Conservation (phyloP, 2,797 vertebrate genomes). For the Sylvilagus floridanus region DNA sequence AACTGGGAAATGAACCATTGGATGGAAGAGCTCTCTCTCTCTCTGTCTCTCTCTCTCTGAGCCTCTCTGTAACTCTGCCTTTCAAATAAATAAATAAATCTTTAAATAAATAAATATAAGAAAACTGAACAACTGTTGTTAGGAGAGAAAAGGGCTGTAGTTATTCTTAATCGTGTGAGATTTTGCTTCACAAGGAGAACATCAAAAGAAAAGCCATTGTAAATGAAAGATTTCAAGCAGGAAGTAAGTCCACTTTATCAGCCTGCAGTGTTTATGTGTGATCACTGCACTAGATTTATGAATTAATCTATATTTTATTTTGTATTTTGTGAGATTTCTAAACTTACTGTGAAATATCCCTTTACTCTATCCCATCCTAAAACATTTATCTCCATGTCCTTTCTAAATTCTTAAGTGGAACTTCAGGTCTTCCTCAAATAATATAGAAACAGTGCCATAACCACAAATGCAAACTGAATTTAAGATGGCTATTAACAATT, state of each 20-base stretch:
- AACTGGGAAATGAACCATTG: no score
- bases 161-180: background rate
- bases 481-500: background rate
- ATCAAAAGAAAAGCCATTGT: background rate
- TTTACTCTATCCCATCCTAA: constrained; percentile 7
- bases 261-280: background rate
- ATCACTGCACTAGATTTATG: background rate
- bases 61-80: no score
- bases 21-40: no score
- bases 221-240: constrained; percentile 48
- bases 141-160: background rate
- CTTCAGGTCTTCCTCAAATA: background rate
- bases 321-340: constrained; percentile 15
- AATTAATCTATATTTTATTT: constrained; percentile 36
- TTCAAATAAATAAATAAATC: no score
- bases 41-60: no score
- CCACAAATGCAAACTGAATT: constrained; percentile 3
- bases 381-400: background rate
- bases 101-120: background rate
- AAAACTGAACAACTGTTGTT: constrained; percentile 1
- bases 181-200: background rate
- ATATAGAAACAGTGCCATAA: background rate
- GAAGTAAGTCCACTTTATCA: constrained; percentile 30
- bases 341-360: background rate
- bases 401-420: constrained; percentile 41